phyloP scores from a whole-genome alignment of 2,888 invertebrate species.

The Lamellibrachia columna region DNA sequence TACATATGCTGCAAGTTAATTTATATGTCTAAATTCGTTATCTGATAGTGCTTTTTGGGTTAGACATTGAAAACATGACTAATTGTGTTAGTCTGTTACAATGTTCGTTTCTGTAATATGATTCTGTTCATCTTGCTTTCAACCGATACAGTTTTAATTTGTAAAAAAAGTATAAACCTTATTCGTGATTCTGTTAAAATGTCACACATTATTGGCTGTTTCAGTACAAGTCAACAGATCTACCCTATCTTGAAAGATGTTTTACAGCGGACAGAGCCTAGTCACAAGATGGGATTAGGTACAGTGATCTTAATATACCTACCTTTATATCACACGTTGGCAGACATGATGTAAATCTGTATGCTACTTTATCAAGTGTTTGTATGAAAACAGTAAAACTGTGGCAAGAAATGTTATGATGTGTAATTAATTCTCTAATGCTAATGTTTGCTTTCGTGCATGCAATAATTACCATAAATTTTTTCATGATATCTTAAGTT shows the following conservation, averaged over 20 bases:
- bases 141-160: too few relatives aligned
- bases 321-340: not conserved
- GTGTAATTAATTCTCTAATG: not conserved
- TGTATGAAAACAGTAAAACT: not conserved
- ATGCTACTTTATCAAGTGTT: not conserved
- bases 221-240: slow-evolving; percentile 43
- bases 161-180: not conserved
- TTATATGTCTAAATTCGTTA: not conserved
- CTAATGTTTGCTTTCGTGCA: not conserved
- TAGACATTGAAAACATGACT: not conserved
- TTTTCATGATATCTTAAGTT: too few relatives aligned
- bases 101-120: not conserved
- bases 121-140: not conserved
- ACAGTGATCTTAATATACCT: slow-evolving; percentile 29
- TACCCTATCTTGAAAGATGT: slow-evolving; percentile 52
- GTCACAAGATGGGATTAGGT: slow-evolving; percentile 54
- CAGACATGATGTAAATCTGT: not conserved
- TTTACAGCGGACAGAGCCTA: slow-evolving; percentile 52
- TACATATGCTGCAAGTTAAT: not conserved
- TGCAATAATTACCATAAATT: not conserved
- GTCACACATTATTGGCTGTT: slow-evolving; percentile 19
- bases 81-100: not conserved
- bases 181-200: not conserved
- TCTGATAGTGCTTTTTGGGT: not conserved
- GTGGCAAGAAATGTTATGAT: not conserved